phyloP scores from a whole-genome alignment of 1,140 invertebrate genomes.

The Achatina immaculata region DNA sequence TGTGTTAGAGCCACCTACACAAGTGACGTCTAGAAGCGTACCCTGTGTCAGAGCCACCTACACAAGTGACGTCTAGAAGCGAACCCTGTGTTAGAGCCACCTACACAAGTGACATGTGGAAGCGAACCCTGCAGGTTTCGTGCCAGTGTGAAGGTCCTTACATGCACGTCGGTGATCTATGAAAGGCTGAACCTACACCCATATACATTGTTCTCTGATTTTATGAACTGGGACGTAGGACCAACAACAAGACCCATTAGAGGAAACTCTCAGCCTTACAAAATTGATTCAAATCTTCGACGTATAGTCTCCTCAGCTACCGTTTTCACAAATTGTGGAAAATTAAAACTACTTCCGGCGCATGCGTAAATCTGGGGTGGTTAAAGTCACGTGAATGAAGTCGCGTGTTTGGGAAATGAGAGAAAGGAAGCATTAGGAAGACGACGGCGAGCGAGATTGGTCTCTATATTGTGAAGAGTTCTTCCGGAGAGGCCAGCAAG shows the following conservation, averaged over 20 bases:
- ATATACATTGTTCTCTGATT: neutral
- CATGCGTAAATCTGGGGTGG: slow-evolving; percentile 13
- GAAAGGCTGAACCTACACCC: neutral
- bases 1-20: no score
- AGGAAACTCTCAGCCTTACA: neutral
- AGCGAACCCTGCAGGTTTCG: neutral
- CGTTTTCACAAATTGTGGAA: neutral
- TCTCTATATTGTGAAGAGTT: neutral
- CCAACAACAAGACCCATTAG: neutral
- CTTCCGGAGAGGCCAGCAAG: neutral
- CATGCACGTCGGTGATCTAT: neutral
- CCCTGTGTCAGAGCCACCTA: no score
- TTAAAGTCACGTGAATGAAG: slow-evolving; percentile 9
- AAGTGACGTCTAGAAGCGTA: no score
- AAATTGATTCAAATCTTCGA: neutral
- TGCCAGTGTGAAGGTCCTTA: neutral
- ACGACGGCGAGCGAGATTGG: neutral
- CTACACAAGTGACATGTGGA: no score
- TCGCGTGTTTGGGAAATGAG: neutral
- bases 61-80: no score
- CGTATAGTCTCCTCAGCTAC: neutral
- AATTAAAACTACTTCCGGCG: slow-evolving; percentile 22
- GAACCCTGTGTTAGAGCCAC: no score
- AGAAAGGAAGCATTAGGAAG: slow-evolving; percentile 19
- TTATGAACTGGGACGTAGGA: neutral